Conservation (phyloP, 2,888 invertebrate genomes). For the Crioceris asparagi region DNA sequence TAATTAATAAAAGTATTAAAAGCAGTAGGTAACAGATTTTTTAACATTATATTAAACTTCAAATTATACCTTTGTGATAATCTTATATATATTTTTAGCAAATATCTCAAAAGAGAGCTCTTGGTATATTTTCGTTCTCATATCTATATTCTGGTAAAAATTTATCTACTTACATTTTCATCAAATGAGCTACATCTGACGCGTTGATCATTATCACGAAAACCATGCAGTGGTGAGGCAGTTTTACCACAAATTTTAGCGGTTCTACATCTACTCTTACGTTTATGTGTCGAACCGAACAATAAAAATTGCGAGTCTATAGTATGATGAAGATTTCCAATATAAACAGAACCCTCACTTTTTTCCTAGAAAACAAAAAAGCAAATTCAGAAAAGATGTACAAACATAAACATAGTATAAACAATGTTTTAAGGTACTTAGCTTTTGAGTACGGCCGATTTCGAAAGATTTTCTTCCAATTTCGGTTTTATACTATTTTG, state of each 20-base stretch:
- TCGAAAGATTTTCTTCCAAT: too few species aligned
- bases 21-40: too few species aligned
- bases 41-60: too few species aligned
- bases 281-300: constrained; percentile 51
- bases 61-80: too few species aligned
- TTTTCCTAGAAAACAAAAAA: constrained; percentile 42
- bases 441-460: too few species aligned
- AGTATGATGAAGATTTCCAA: constrained; percentile 46
- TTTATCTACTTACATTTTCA: constrained; percentile 42
- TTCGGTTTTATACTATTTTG: too few species aligned
- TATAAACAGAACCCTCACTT: constrained; percentile 50
- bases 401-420: background rate
- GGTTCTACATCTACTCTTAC: constrained; percentile 49
- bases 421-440: too few species aligned
- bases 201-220: constrained; percentile 55
- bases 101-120: too few species aligned
- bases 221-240: constrained; percentile 45
- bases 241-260: constrained; percentile 35
- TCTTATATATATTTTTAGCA: too few species aligned
- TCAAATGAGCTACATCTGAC: constrained; percentile 60
- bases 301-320: constrained; percentile 47
- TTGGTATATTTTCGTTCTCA: too few species aligned
- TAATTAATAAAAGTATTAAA: constrained; percentile 31
- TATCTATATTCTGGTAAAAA: too few species aligned
- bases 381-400: background rate